Evolutionary conservation across 2,797 vertebrate genomes (phyloP).

Genomic region (Chelmon rostratus): DNA sequence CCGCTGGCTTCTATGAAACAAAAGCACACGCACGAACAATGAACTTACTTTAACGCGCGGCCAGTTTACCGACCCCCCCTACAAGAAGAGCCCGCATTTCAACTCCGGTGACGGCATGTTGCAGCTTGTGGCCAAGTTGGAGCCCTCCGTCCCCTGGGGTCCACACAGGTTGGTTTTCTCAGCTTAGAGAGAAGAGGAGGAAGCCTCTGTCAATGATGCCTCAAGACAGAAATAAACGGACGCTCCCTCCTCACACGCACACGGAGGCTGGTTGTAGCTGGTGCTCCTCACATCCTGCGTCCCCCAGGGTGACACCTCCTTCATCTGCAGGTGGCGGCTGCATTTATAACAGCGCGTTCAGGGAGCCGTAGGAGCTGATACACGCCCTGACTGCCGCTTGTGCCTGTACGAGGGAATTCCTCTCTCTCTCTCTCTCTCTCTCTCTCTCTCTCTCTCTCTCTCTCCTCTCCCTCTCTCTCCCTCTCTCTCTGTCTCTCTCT

Average conservation of each 20-base stretch:
- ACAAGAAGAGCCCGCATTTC: slow-evolving; percentile 32
- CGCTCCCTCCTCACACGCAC: slow-evolving; percentile 13
- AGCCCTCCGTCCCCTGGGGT: slow-evolving; percentile 40
- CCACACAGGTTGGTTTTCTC: slow-evolving; percentile 24
- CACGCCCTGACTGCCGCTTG: slow-evolving; percentile 69
- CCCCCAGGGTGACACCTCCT: neutral
- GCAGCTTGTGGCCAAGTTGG: slow-evolving; percentile 42
- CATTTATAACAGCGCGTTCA: slow-evolving; percentile 8
- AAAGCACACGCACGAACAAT: neutral
- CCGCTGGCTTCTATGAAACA: neutral
- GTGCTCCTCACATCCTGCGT: slow-evolving; percentile 42
- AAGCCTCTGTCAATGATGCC: slow-evolving; percentile 20
- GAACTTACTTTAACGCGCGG: slow-evolving; percentile 71
- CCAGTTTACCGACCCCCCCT: slow-evolving; percentile 27
- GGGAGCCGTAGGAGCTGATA: slow-evolving; percentile 38
- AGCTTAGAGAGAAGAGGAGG: slow-evolving; percentile 11
- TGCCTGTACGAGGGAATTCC: slow-evolving; percentile 79
- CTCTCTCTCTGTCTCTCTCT: slow-evolving; percentile 33
- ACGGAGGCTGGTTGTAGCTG: slow-evolving; percentile 28
- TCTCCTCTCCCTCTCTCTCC: slow-evolving; percentile 20
- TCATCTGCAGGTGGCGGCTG: slow-evolving; percentile 39
- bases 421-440: slow-evolving; percentile 48
- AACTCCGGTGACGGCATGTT: slow-evolving; percentile 30
- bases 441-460: slow-evolving; percentile 34
- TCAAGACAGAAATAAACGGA: slow-evolving; percentile 22